Conservation (phyloP, 2,888 invertebrate genomes). For the Crossocerus cetratus region DNA sequence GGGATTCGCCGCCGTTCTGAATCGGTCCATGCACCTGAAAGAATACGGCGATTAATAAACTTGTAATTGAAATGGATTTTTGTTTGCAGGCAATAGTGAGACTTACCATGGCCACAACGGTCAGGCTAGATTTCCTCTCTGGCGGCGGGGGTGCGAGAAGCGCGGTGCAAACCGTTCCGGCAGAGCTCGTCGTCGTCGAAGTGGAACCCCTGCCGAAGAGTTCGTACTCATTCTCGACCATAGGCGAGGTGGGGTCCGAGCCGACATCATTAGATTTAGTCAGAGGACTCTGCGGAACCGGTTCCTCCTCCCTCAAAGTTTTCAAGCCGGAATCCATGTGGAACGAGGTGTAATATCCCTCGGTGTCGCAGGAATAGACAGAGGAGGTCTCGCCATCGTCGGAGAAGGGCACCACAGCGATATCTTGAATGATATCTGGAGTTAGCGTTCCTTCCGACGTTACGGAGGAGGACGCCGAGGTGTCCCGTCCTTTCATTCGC, state of each 20-base stretch:
- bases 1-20: slow-evolving; percentile 84
- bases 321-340: slow-evolving; percentile 96
- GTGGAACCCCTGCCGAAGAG: slow-evolving; percentile 94
- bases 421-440: slow-evolving; percentile 88
- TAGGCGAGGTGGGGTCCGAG: slow-evolving; percentile 84
- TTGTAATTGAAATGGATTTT: background rate
- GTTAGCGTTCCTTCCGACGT: slow-evolving; percentile 92
- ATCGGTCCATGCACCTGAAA: slow-evolving; percentile 74
- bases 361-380: slow-evolving; percentile 96
- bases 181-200: slow-evolving; percentile 93
- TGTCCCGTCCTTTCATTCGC: slow-evolving; percentile 77
- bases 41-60: background rate
- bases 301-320: slow-evolving; percentile 87
- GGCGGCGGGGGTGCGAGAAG: slow-evolving; percentile 89
- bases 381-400: slow-evolving; percentile 93
- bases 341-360: slow-evolving; percentile 98
- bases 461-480: slow-evolving; percentile 89
- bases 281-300: slow-evolving; percentile 84
- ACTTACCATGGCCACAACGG: slow-evolving; percentile 74
- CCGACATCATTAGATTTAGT: slow-evolving; percentile 81
- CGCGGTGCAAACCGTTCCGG: slow-evolving; percentile 93
- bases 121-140: slow-evolving; percentile 86
- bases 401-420: slow-evolving; percentile 78
- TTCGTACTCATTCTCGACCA: slow-evolving; percentile 93
- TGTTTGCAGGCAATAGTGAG: background rate